Conservation (phyloP, 2,113 vertebrate species). For the Vulpes lagopus region DNA sequence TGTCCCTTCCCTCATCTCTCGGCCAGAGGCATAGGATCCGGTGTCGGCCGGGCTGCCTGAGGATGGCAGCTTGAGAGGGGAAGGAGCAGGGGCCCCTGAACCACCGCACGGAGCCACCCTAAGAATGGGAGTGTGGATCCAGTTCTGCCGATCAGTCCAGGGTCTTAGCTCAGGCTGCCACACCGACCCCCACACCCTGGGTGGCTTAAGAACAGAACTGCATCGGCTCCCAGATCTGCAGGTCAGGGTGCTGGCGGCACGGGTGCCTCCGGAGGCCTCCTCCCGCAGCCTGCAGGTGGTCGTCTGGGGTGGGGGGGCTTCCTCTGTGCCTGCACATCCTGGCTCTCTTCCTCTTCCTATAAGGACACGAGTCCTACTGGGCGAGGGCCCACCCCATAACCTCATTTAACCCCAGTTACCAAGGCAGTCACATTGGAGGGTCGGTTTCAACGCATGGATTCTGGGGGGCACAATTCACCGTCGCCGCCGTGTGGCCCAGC, state of each 20-base stretch:
- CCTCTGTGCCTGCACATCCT: background rate
- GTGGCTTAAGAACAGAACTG: too few relatives aligned
- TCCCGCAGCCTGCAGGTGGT: background rate
- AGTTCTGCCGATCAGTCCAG: too few relatives aligned
- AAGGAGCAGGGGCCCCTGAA: background rate
- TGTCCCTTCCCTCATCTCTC: background rate
- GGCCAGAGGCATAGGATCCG: background rate
- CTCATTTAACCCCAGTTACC: too few relatives aligned
- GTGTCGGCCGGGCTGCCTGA: background rate
- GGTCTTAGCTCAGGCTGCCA: too few relatives aligned
- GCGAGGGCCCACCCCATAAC: background rate
- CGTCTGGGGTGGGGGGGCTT: too few relatives aligned
- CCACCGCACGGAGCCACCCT: background rate
- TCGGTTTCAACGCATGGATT: background rate
- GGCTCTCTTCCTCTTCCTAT: background rate
- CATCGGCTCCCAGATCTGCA: too few relatives aligned
- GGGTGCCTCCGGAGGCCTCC: background rate
- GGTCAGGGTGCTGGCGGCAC: too few relatives aligned
- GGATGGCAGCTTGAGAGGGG: background rate
- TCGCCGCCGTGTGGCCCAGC: background rate
- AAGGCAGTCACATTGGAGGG: background rate
- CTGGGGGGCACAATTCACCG: background rate
- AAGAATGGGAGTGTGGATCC: background rate
- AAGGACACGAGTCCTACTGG: background rate
- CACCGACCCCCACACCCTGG: too few relatives aligned